Conservation (phyloP, 1,140 invertebrate genomes). For the Agrilus planipennis region DNA sequence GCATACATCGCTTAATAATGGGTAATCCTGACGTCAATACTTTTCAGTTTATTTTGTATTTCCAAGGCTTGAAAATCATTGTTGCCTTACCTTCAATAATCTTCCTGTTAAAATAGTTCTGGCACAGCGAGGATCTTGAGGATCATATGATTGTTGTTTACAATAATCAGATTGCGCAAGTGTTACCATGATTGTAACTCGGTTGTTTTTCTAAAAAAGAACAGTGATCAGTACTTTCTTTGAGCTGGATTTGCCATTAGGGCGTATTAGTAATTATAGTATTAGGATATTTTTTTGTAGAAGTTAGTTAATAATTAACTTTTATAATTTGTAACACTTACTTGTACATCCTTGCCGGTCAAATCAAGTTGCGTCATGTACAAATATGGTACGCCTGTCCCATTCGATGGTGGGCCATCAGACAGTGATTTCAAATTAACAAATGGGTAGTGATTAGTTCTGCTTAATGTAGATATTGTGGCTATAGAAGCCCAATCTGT, state of each 20-base stretch:
- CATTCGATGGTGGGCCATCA: constrained; percentile 54
- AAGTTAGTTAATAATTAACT: too few relatives aligned
- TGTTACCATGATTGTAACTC: constrained; percentile 52
- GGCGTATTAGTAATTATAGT: too few relatives aligned
- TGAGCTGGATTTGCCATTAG: too few relatives aligned
- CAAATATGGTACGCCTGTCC: constrained; percentile 64
- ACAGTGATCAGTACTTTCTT: too few relatives aligned
- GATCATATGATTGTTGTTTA: constrained; percentile 47
- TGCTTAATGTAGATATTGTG: constrained; percentile 51
- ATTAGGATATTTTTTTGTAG: too few relatives aligned
- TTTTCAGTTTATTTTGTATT: too few relatives aligned
- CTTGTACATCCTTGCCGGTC: constrained; percentile 55
- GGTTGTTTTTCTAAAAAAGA: constrained; percentile 44
- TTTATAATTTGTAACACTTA: too few relatives aligned
- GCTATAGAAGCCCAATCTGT: constrained; percentile 62
- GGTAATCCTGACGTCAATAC: too few relatives aligned
- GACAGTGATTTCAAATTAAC: constrained; percentile 60
- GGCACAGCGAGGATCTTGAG: constrained; percentile 71
- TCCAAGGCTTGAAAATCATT: too few relatives aligned
- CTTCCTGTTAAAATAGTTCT: constrained; percentile 58
- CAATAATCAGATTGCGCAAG: constrained; percentile 60
- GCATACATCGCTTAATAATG: too few relatives aligned
- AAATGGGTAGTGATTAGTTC: constrained; percentile 56
- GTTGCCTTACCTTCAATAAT: constrained; percentile 46
- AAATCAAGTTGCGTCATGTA: constrained; percentile 68